phyloP scores from a whole-genome alignment of 2,888 invertebrate genomes.

The Drosophila percnosoma region DNA sequence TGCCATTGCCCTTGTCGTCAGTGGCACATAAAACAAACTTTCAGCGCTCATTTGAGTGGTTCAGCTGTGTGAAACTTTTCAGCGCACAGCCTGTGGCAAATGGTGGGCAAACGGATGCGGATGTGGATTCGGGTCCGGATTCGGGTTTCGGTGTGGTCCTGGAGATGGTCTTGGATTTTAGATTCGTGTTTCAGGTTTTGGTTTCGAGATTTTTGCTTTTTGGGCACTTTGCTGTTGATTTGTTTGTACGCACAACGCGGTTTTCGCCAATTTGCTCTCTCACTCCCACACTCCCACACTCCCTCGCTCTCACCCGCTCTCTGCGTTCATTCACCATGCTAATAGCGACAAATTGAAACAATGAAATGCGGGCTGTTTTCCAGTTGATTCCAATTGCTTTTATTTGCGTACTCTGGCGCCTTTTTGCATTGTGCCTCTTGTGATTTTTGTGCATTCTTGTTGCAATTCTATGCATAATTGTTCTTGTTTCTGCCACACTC shows the following conservation, averaged over 20 bases:
- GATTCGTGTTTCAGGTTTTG: neutral
- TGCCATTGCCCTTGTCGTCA: constrained; percentile 31
- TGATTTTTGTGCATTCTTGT: constrained; percentile 34
- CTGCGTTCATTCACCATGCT: constrained; percentile 27
- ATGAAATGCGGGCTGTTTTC: constrained; percentile 19
- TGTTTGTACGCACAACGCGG: constrained; percentile 26
- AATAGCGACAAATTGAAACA: constrained; percentile 26
- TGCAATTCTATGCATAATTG: constrained; percentile 53
- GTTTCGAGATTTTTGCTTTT: constrained; percentile 5
- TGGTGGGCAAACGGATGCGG: constrained; percentile 29
- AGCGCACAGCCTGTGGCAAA: constrained; percentile 70
- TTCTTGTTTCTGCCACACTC: constrained; percentile 7
- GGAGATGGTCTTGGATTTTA: constrained; percentile 1
- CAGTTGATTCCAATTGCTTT: constrained; percentile 40
- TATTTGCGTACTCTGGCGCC: constrained; percentile 14
- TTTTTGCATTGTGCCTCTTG: constrained; percentile 11
- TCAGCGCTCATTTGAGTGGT: constrained; percentile 62
- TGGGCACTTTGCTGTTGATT: constrained; percentile 18
- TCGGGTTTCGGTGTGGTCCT: neutral
- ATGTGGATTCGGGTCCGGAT: neutral
- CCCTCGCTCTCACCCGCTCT: neutral
- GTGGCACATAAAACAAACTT: constrained; percentile 68
- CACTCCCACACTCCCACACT: neutral
- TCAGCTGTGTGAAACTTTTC: constrained; percentile 55
- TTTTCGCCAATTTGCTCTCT: constrained; percentile 36